A percentile compares a stretch with the other conserved stretches of the same genome.
phyloP scores from a whole-genome alignment of 2,888 invertebrate species.

The Caenorhabditis zanzibari region DNA sequence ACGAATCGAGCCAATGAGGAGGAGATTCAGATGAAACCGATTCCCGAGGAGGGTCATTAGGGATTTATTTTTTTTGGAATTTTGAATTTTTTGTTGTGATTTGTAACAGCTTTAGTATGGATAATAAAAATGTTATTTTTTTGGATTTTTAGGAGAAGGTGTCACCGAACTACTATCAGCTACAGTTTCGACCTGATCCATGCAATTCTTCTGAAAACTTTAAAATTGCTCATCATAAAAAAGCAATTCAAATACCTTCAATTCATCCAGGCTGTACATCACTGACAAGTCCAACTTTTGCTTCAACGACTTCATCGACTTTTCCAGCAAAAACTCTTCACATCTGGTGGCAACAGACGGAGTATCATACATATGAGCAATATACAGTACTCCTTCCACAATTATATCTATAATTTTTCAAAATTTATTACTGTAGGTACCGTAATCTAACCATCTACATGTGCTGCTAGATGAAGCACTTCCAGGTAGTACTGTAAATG shows the following conservation, averaged over 20 bases:
- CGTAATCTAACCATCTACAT: not conserved
- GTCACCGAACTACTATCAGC: not conserved
- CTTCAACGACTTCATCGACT: not conserved
- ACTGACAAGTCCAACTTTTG: not conserved
- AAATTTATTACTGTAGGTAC: not conserved
- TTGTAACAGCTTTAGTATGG: too few species aligned
- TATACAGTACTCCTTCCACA: not conserved
- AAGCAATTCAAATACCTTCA: not conserved
- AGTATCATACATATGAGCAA: not conserved
- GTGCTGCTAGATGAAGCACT: not conserved
- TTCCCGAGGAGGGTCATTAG: constrained; percentile 54
- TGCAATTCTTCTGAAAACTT: not conserved
- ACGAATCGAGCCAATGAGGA: constrained; percentile 38
- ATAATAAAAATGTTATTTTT: too few species aligned
- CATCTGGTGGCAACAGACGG: not conserved
- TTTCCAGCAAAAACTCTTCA: too few species aligned
- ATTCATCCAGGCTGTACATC: not conserved
- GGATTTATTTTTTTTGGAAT: not conserved
- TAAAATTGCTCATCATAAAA: too few species aligned
- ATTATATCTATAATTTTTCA: not conserved
- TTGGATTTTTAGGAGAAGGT: too few species aligned
- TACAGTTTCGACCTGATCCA: not conserved
- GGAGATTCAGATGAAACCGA: constrained; percentile 59
- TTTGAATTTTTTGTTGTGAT: not conserved
- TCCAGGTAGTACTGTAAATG: not conserved